Evolutionary conservation across 2,797 vertebrate genomes (phyloP).

Genomic region (Propithecus deckenii): DNA sequence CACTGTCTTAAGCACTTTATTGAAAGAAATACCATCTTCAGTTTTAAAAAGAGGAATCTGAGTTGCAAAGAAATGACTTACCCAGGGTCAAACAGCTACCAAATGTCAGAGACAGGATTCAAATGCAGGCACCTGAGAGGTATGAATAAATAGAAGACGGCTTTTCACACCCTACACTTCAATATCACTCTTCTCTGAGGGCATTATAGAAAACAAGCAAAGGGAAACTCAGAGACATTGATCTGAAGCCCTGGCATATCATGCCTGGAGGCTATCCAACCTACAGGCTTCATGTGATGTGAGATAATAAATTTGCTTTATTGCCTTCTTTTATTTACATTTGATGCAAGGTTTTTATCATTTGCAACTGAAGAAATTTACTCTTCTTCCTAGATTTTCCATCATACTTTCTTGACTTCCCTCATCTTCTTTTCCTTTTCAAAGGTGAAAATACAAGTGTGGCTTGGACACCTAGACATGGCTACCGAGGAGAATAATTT

Average conservation of each 20-base stretch:
- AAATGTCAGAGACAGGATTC: neutral
- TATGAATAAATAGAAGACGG: neutral
- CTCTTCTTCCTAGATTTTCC: neutral
- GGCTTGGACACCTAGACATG: neutral
- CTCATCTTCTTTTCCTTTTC: neutral
- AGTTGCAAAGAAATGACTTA: neutral
- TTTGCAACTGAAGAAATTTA: neutral
- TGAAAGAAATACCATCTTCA: neutral
- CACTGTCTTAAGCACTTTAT: neutral
- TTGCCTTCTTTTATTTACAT: neutral
- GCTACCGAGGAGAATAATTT: neutral
- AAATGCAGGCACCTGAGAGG: neutral
- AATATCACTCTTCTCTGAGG: neutral
- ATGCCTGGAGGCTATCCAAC: neutral
- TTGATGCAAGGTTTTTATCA: neutral
- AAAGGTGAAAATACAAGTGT: constrained; percentile 1
- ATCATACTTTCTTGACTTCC: neutral
- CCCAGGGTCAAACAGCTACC: neutral
- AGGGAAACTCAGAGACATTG: neutral
- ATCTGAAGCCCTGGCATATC: neutral
- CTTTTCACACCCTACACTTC: neutral
- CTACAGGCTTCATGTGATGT: neutral
- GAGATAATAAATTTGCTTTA: neutral
- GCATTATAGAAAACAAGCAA: neutral
- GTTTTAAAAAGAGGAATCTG: constrained; percentile 24